phyloP scores from a whole-genome alignment of 1,140 invertebrate species.

The Drosophila tani region DNA sequence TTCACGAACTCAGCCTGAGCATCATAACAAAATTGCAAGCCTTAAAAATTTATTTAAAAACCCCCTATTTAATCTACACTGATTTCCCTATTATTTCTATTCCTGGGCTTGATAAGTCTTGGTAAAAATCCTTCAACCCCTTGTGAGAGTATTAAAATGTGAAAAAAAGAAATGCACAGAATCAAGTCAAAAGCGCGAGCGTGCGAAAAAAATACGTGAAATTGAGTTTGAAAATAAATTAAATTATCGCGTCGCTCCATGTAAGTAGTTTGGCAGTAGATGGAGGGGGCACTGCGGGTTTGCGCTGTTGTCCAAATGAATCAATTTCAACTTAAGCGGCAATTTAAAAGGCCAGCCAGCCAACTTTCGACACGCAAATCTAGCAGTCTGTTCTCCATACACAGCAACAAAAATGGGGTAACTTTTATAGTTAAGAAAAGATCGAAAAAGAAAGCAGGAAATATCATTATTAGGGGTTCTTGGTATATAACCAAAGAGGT shows the following conservation, averaged over 20 bases:
- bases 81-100: not conserved
- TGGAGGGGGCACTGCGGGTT: slow-evolving; percentile 14
- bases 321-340: slow-evolving; percentile 77
- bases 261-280: slow-evolving; percentile 59
- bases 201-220: slow-evolving; percentile 56
- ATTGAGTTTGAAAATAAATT: slow-evolving; percentile 80
- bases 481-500: too few species aligned
- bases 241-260: slow-evolving; percentile 68
- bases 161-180: slow-evolving; percentile 48
- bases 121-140: not conserved
- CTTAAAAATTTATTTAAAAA: not conserved
- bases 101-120: too few species aligned
- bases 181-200: slow-evolving; percentile 52
- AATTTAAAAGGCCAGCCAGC: slow-evolving; percentile 64
- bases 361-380: slow-evolving; percentile 70
- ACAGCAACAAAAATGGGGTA: not conserved
- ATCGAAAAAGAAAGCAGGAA: too few species aligned
- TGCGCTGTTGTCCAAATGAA: slow-evolving; percentile 58
- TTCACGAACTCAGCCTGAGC: too few species aligned
- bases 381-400: slow-evolving; percentile 19
- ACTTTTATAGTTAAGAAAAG: not conserved
- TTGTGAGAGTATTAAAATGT: slow-evolving; percentile 10
- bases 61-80: not conserved
- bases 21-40: too few species aligned
- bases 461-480: too few species aligned